phyloP scores from a whole-genome alignment of 2,113 vertebrate genomes.

The Paralichthys olivaceus region DNA sequence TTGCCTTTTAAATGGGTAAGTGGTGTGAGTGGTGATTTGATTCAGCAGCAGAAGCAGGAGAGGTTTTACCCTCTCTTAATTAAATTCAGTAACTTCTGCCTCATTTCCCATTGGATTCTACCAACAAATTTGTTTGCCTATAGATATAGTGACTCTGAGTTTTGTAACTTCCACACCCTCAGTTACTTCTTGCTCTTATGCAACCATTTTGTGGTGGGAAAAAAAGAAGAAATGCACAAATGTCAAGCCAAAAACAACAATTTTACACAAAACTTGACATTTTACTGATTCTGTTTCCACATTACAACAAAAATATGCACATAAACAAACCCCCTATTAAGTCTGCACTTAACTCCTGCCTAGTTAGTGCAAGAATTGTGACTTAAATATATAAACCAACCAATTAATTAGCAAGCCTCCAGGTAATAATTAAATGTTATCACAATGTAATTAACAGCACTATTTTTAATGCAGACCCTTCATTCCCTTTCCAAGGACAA shows the following conservation, averaged over 20 bases:
- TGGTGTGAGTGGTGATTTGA: slow-evolving; percentile 13
- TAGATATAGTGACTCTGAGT: background rate
- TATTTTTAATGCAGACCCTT: slow-evolving; percentile 27
- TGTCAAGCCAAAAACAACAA: background rate
- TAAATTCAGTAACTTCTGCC: slow-evolving; percentile 9
- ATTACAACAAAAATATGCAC: background rate
- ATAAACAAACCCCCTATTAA: slow-evolving; percentile 39
- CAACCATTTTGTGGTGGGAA: background rate
- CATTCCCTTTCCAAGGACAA: slow-evolving; percentile 38
- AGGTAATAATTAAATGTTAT: slow-evolving; percentile 53
- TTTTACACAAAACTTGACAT: slow-evolving; percentile 6
- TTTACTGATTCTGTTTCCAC: background rate
- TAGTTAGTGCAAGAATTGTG: slow-evolving; percentile 9
- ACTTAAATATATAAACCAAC: slow-evolving; percentile 54
- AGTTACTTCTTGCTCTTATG: background rate
- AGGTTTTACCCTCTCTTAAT: slow-evolving; percentile 12
- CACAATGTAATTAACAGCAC: slow-evolving; percentile 44
- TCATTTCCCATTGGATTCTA: slow-evolving; percentile 12
- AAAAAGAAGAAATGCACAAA: background rate
- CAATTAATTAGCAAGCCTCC: slow-evolving; percentile 53
- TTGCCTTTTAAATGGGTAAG: slow-evolving; percentile 17
- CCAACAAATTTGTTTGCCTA: background rate
- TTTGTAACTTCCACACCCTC: background rate
- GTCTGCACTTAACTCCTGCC: background rate
- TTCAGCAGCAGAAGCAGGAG: background rate